Evolutionary conservation across 2,888 invertebrate species (phyloP).

Genomic region (Lysandra bellargus): DNA sequence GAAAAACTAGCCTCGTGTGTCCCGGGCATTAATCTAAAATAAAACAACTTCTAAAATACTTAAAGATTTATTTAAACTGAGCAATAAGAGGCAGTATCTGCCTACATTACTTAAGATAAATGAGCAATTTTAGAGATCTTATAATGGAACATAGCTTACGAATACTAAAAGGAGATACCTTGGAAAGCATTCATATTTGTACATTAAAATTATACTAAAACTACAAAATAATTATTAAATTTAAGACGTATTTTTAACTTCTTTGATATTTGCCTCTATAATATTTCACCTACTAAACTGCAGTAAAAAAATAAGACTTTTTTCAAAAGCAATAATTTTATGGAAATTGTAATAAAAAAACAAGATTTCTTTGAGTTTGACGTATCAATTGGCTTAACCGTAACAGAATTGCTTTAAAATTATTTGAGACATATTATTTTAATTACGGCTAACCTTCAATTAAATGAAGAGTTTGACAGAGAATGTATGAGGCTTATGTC

Average conservation of each 20-base stretch:
- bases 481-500: too few species aligned
- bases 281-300: not conserved
- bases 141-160: constrained; percentile 59
- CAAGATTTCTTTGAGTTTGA: too few species aligned
- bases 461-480: too few species aligned
- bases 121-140: constrained; percentile 69
- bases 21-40: not conserved
- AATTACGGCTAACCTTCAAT: too few species aligned
- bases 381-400: too few species aligned
- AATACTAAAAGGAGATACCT: constrained; percentile 68
- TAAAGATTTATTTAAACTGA: constrained; percentile 46
- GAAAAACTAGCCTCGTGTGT: too few species aligned
- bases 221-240: constrained; percentile 34
- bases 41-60: constrained; percentile 35
- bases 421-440: too few species aligned
- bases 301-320: not conserved
- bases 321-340: not conserved
- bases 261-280: not conserved
- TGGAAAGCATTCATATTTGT: constrained; percentile 75
- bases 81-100: constrained; percentile 60
- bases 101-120: constrained; percentile 47
- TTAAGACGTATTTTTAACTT: not conserved
- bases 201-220: constrained; percentile 46
- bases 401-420: too few species aligned
- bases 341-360: too few species aligned